phyloP scores from a whole-genome alignment of 2,888 invertebrate species.

The Aspidiotus destructor region DNA sequence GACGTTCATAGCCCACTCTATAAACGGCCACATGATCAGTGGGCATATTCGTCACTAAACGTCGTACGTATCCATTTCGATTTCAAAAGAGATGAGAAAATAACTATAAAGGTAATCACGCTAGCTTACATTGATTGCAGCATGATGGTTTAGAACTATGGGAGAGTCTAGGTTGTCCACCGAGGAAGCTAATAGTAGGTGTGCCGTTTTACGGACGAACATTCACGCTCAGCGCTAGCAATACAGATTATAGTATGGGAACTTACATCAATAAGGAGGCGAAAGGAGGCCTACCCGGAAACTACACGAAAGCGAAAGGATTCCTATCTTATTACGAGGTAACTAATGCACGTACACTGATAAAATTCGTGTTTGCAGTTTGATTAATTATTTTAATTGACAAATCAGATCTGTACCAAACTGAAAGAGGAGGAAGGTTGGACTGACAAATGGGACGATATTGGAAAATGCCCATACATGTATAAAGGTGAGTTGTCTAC shows the following conservation, averaged over 20 bases:
- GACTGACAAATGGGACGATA: conserved; percentile 74
- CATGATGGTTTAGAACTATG: conserved; percentile 77
- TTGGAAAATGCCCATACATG: conserved; percentile 73
- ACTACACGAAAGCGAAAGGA: conserved; percentile 76
- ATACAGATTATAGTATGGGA: conserved; percentile 70
- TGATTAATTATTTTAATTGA: neutral
- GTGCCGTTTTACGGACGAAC: conserved; percentile 82
- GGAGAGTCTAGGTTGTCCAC: conserved; percentile 81
- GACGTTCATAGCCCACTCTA: conserved; percentile 81
- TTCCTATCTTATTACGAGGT: conserved; percentile 81
- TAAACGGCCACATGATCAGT: conserved; percentile 76
- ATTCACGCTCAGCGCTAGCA: conserved; percentile 69
- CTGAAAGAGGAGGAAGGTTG: conserved; percentile 62
- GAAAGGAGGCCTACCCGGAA: conserved; percentile 74
- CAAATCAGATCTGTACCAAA: conserved; percentile 62
- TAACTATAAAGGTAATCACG: no score
- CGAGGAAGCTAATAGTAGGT: conserved; percentile 77
- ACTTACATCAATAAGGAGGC: conserved; percentile 86
- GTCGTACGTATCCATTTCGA: conserved; percentile 54
- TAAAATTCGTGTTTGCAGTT: neutral
- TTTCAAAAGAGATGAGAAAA: neutral
- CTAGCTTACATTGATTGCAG: conserved; percentile 43
- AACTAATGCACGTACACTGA: conserved; percentile 35
- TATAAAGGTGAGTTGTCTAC: conserved; percentile 58
- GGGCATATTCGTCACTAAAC: conserved; percentile 79